These are phyloP conservation scores for Arvicanthis niloticus DNA, from an alignment of 2,113 vertebrate species.

Conservation along the genomic window DNA sequence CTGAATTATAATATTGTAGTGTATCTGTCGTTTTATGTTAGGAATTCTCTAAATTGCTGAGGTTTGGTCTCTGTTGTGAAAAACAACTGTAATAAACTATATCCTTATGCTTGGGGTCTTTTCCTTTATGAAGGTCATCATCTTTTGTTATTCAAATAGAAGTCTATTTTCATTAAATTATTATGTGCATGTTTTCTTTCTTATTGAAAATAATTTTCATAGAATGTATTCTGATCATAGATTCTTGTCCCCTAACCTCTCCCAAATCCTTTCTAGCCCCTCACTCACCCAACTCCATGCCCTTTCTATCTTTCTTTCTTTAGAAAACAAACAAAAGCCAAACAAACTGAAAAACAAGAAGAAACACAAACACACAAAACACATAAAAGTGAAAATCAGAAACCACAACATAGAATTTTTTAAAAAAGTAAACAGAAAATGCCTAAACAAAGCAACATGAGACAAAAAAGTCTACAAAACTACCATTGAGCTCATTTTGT, in stretches of 20 bases:
- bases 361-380: neutral
- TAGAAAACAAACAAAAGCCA: neutral
- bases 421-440: neutral
- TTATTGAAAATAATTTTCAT: neutral
- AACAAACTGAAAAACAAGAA: neutral
- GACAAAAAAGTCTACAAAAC: neutral
- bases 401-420: neutral
- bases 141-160: neutral
- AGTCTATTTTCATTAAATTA: neutral
- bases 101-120: neutral
- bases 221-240: neutral
- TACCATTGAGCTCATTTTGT: neutral
- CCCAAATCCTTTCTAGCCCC: no score
- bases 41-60: neutral
- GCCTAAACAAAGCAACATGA: neutral
- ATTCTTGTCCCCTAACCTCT: neutral
- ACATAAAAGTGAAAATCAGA: neutral
- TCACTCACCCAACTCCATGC: fast-evolving
- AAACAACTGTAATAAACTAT: neutral
- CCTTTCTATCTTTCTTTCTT: neutral
- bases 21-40: slow-evolving; percentile 1
- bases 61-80: neutral
- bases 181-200: neutral
- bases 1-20: neutral
- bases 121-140: neutral